A percentile compares a stretch with the other conserved stretches of the same genome.
phyloP scores from a whole-genome alignment of 2,113 vertebrate genomes.

The Thomomys bottae region DNA sequence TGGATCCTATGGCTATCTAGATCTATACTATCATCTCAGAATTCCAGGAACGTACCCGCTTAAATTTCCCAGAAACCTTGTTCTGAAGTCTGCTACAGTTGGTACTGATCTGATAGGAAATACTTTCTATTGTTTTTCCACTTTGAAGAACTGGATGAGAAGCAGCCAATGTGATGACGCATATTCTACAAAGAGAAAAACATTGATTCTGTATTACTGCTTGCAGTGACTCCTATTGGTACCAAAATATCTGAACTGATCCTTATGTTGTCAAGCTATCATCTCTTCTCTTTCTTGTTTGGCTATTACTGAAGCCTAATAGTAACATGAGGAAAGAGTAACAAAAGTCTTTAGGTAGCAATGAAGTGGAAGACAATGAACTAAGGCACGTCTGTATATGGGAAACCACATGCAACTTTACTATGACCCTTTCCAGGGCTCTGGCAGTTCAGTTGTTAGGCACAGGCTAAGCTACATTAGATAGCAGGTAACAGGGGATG shows the following conservation, averaged over 20 bases:
- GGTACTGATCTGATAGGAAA: slow-evolving; percentile 97
- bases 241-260: not conserved
- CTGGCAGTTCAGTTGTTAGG: not conserved
- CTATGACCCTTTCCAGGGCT: not conserved
- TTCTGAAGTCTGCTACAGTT: slow-evolving; percentile 97
- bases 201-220: not conserved
- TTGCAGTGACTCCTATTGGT: not conserved
- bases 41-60: slow-evolving; percentile 88
- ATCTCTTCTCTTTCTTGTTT: not conserved
- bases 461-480: not conserved
- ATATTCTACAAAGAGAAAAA: slow-evolving; percentile 88
- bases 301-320: not conserved
- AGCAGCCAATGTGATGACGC: slow-evolving; percentile 95
- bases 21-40: not conserved
- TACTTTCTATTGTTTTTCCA: slow-evolving; percentile 90
- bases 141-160: slow-evolving; percentile 95
- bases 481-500: not conserved
- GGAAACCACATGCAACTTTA: not conserved
- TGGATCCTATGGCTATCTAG: not conserved
- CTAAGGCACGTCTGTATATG: not conserved
- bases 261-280: not conserved
- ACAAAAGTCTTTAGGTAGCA: not conserved
- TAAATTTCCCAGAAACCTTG: slow-evolving; percentile 98
- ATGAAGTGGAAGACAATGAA: not conserved
- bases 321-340: not conserved